Percentiles rank a stretch among this genome's conserved stretches.
These are phyloP conservation scores for Parazoanthus swiftii DNA, from an alignment of 92 coral and sea anemone genomes.

Conservation along the genomic window DNA sequence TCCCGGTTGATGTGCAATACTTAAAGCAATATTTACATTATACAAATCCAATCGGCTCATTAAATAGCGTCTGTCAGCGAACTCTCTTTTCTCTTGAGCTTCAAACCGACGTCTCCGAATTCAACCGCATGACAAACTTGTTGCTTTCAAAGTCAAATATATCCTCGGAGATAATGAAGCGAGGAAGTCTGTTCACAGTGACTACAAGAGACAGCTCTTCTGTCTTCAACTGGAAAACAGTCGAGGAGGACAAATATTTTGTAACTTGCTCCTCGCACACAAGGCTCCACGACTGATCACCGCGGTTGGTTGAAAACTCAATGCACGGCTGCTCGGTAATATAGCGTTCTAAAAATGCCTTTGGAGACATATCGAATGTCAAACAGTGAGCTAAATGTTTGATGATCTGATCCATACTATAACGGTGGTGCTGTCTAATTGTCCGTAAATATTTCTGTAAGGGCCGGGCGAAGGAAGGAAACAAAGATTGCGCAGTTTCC, in stretches of 20 bases:
- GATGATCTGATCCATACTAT: slow-evolving; percentile 93
- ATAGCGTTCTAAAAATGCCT: slow-evolving; percentile 95
- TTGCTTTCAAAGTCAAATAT: slow-evolving; percentile 96
- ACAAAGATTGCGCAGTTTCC: slow-evolving; percentile 96
- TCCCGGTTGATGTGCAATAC: slow-evolving; percentile 22
- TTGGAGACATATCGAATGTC: slow-evolving; percentile 96
- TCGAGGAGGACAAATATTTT: slow-evolving; percentile 82
- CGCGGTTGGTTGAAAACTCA: slow-evolving; percentile 72
- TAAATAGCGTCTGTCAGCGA: slow-evolving; percentile 41
- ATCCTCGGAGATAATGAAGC: slow-evolving; percentile 79
- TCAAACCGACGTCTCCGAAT: slow-evolving; percentile 97
- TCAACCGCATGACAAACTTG: slow-evolving; percentile 88
- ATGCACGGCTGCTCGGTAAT: slow-evolving; percentile 89
- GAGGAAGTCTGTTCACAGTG: slow-evolving; percentile 85
- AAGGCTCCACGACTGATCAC: slow-evolving; percentile 82
- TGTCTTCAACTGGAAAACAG: slow-evolving; percentile 90
- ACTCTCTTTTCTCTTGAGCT: background rate
- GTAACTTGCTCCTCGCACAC: slow-evolving; percentile 98
- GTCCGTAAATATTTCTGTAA: slow-evolving; percentile 95
- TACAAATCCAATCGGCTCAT: slow-evolving; percentile 42
- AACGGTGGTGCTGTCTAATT: slow-evolving; percentile 95
- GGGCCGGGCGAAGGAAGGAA: slow-evolving; percentile 98
- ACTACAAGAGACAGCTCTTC: slow-evolving; percentile 83
- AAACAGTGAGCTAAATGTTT: slow-evolving; percentile 97
- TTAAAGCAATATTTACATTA: slow-evolving; percentile 36